Conservation (phyloP, 1,140 invertebrate genomes). For the Bombus soroeensis region DNA sequence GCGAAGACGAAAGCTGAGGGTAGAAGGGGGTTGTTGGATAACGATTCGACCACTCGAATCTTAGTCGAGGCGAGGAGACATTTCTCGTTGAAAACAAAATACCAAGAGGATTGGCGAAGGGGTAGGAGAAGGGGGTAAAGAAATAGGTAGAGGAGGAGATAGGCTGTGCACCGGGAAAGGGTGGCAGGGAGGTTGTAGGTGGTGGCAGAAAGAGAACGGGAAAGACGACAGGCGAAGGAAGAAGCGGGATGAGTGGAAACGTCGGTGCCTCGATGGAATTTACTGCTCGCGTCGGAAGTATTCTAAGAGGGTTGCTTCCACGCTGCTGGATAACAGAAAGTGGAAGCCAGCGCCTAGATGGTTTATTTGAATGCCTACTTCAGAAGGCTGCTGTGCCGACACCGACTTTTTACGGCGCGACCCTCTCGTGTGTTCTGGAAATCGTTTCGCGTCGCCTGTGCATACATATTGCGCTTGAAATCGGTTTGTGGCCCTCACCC, state of each 20-base stretch:
- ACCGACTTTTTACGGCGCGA: slow-evolving; percentile 53
- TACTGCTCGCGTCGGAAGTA: slow-evolving; percentile 75
- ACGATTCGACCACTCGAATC: slow-evolving; percentile 51
- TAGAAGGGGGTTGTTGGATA: slow-evolving; percentile 3
- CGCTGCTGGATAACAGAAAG: slow-evolving; percentile 74
- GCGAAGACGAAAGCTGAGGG: background rate
- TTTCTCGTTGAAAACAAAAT: slow-evolving; percentile 46
- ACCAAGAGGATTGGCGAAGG: slow-evolving; percentile 6
- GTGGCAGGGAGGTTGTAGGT: slow-evolving; percentile 22
- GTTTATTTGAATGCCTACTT: slow-evolving; percentile 80
- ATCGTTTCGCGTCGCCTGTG: slow-evolving; percentile 37
- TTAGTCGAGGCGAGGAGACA: slow-evolving; percentile 46
- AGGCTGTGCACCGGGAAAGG: slow-evolving; percentile 19
- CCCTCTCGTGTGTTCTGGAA: slow-evolving; percentile 49
- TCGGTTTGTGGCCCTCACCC: background rate
- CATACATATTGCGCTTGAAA: slow-evolving; percentile 33
- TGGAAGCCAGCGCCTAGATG: slow-evolving; percentile 72
- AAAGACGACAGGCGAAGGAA: slow-evolving; percentile 53
- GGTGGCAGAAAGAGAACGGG: slow-evolving; percentile 2
- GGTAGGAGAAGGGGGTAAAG: background rate
- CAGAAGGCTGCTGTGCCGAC: slow-evolving; percentile 50
- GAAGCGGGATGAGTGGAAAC: slow-evolving; percentile 62
- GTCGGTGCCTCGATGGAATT: slow-evolving; percentile 71
- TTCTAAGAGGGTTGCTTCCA: slow-evolving; percentile 78
- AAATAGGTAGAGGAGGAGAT: slow-evolving; percentile 46